Evolutionary conservation across 2,113 vertebrate genomes (phyloP).

Genomic region (Coreoperca whiteheadi): DNA sequence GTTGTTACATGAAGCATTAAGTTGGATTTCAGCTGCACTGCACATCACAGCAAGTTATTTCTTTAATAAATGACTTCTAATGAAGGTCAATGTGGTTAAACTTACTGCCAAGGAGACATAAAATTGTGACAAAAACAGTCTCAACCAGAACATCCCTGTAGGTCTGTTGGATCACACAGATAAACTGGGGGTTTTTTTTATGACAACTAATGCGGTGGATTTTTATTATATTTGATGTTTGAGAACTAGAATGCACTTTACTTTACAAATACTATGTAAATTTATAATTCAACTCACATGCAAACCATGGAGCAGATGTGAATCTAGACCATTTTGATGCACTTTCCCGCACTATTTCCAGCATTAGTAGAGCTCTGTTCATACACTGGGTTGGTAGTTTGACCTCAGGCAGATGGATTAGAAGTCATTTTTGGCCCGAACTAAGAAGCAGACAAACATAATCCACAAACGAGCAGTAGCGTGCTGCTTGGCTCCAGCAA

Average conservation of each 20-base stretch:
- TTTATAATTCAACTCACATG: not conserved
- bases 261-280: not conserved
- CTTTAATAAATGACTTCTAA: not conserved
- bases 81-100: not conserved
- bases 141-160: not conserved
- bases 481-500: no score
- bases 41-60: not conserved
- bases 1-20: not conserved
- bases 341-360: not conserved
- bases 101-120: not conserved
- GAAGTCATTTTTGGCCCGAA: slow-evolving; percentile 33
- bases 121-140: no score
- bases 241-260: not conserved
- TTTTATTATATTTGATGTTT: not conserved
- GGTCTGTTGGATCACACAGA: not conserved
- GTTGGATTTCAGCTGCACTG: not conserved
- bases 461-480: slow-evolving; percentile 30
- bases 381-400: slow-evolving; percentile 32
- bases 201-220: not conserved
- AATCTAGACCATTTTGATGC: not conserved
- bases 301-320: slow-evolving; percentile 19
- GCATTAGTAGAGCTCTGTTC: not conserved
- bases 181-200: not conserved
- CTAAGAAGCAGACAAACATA: slow-evolving; percentile 8
- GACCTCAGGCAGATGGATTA: slow-evolving; percentile 36